Evolutionary conservation across 2,797 vertebrate species (phyloP).

Genomic region (Acanthopagrus latus): DNA sequence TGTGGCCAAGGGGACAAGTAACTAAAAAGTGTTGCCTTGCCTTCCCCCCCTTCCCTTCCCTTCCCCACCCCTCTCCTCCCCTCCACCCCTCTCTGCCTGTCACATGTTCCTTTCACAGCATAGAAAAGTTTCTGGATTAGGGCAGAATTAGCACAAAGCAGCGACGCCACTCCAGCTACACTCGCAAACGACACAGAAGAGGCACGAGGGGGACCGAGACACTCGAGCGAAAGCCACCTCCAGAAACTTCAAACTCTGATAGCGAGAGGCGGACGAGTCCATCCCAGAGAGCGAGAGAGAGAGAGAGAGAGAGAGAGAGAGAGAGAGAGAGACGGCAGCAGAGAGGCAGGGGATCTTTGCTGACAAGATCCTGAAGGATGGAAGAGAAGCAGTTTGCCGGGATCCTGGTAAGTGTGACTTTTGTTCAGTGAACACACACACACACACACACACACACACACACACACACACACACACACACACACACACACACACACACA

Average conservation of each 20-base stretch:
- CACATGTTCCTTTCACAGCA: conserved; percentile 89
- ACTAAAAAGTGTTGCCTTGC: conserved; percentile 73
- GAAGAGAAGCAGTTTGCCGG: conserved; percentile 86
- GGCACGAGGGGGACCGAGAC: conserved; percentile 70
- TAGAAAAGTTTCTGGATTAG: conserved; percentile 91
- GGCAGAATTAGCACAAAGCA: conserved; percentile 87
- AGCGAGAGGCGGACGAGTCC: conserved; percentile 55
- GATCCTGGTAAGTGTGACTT: conserved; percentile 84
- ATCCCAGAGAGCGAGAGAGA: conserved; percentile 56
- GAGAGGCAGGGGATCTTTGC: conserved; percentile 79
- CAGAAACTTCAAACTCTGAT: conserved; percentile 52
- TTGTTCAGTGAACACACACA: conserved; percentile 29
- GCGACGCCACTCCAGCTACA: conserved; percentile 83
- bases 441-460: neutral
- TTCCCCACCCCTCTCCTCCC: conserved; percentile 11
- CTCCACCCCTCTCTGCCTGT: conserved; percentile 74
- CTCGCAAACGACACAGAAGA: conserved; percentile 69
- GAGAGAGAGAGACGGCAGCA: conserved; percentile 34
- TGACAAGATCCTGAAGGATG: conserved; percentile 82
- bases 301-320: conserved; percentile 21
- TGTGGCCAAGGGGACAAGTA: conserved; percentile 56
- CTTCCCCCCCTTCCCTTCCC: neutral
- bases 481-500: too few relatives aligned
- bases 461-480: neutral
- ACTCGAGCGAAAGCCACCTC: conserved; percentile 65